Conservation (phyloP, 2,797 vertebrate species). For the Salmo trutta region DNA sequence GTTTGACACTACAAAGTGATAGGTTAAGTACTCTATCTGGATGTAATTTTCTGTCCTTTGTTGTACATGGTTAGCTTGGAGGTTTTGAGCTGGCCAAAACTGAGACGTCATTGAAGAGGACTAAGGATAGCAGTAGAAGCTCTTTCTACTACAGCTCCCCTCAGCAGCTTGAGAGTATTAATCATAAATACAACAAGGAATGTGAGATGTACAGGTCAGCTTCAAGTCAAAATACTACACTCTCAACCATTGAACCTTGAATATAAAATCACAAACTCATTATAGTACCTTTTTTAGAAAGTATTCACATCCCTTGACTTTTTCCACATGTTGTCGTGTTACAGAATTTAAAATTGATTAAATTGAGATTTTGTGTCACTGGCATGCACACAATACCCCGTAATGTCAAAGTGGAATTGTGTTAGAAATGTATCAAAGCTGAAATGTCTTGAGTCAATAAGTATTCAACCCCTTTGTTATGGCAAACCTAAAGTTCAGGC, state of each 20-base stretch:
- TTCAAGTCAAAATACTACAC: not conserved
- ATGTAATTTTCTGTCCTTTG: not conserved
- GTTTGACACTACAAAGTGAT: not conserved
- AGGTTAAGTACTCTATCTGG: too few species aligned
- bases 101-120: slow-evolving; percentile 79
- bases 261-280: not conserved
- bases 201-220: slow-evolving; percentile 90
- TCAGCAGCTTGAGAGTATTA: slow-evolving; percentile 69
- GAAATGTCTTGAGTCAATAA: too few species aligned
- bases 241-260: not conserved
- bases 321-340: too few species aligned
- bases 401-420: too few species aligned
- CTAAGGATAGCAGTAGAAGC: slow-evolving; percentile 26
- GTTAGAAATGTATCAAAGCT: too few species aligned
- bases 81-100: slow-evolving; percentile 87
- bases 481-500: too few species aligned
- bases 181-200: slow-evolving; percentile 67
- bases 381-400: too few species aligned
- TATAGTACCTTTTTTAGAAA: too few species aligned
- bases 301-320: too few species aligned
- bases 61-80: slow-evolving; percentile 71
- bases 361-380: too few species aligned
- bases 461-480: too few species aligned
- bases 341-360: too few species aligned
- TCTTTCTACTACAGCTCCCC: slow-evolving; percentile 77